Evolutionary conservation across 23 tunicate species (phyloP), one percentile per base, ranked within the genome.

Genomic region (Oikopleura albicans): DNA sequence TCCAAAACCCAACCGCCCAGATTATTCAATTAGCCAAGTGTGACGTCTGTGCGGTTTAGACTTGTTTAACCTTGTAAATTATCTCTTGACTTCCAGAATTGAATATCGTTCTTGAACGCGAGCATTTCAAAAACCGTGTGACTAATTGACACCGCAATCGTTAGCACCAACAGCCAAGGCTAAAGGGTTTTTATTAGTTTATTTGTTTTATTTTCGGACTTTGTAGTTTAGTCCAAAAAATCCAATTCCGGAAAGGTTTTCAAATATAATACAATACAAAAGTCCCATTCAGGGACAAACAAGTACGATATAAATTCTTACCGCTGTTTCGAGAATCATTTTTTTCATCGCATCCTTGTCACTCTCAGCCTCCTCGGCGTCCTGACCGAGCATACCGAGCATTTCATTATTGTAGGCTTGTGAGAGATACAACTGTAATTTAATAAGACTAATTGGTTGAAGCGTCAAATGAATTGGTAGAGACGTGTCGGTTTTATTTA

Each of bases 91-190:
- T 90, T 95, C 99, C 99, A 95, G 71, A 95, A 95, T 89, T 95
- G 99, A 66, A 95, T 95, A 66, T 95, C 57, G 76, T 84, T 40
- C 28, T 41, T 40, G 37, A 40, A 38, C 84, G 39, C 79, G 35
- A 95, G 88, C 75, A 95, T 88, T 66, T 95, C 99, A 56, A 95
- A 90, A 40, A 95, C 87, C 71, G 91, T 89, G 89, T 95, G 99
- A 0, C 86, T 89, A 28, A 95, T 76, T 0, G 99, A 91, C 22
- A 91, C 90, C 29, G 86, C 79, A 0, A 95, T 87, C 0, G 99
- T 95, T 0, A 95, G 89, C 29, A 88, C 99, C 1, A 95, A 87
- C 76, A 95, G 87, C 40, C 89, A 91, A 39, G 99, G 99, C 39
- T 95, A 89, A 0, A 93, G n/a, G n/a, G n/a, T n/a, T n/a, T n/a